phyloP scores from a whole-genome alignment of 2,113 vertebrate genomes.

The Phasianus colchicus region DNA sequence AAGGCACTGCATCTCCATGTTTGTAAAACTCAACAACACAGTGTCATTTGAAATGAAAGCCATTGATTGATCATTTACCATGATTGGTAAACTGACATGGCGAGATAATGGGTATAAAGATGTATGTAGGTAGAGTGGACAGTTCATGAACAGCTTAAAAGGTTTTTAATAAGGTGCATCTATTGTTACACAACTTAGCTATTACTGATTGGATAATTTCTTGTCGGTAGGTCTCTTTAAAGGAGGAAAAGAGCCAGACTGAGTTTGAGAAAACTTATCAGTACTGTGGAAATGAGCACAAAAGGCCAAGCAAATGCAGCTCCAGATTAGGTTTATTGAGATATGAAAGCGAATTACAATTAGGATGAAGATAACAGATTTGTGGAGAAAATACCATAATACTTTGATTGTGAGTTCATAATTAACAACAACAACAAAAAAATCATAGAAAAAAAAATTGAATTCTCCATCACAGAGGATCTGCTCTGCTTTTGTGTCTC shows the following conservation, averaged over 20 bases:
- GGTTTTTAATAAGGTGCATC: background rate
- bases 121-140: fast-evolving
- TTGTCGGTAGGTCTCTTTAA: background rate
- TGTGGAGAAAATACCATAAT: background rate
- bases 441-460: background rate
- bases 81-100: background rate
- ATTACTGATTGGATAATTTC: background rate
- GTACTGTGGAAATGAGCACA: background rate
- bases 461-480: background rate
- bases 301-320: background rate
- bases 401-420: background rate
- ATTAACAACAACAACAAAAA: background rate
- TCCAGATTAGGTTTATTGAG: background rate
- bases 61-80: no score
- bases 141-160: background rate
- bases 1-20: background rate
- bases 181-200: background rate
- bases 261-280: background rate
- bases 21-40: background rate
- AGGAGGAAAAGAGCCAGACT: background rate
- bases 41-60: background rate
- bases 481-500: background rate
- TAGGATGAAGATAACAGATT: background rate
- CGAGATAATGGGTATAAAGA: background rate
- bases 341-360: background rate